Evolutionary conservation across 2,888 invertebrate species (phyloP).

Genomic region (Zootermopsis nevadensis): DNA sequence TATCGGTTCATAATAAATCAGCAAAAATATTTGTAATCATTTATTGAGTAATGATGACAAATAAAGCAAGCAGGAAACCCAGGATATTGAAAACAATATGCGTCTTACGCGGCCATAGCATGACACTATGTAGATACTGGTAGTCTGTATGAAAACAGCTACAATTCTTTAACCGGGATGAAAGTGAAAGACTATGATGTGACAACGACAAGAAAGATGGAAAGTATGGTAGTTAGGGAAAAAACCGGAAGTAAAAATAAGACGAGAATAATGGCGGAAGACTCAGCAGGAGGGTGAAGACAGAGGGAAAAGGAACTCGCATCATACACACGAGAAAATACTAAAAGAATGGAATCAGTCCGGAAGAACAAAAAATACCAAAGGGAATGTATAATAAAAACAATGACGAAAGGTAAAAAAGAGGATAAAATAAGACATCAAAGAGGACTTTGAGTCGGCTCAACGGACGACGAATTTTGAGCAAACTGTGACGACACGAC

Average conservation of each 20-base stretch:
- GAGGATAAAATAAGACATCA: background rate
- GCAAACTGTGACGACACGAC: background rate
- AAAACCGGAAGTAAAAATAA: conserved; percentile 17
- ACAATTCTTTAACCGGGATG: background rate
- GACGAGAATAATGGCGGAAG: conserved; percentile 13
- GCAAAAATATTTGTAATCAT: no score
- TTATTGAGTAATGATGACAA: no score
- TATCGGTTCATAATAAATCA: no score
- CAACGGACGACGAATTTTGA: no score
- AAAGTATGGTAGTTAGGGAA: background rate
- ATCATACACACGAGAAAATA: conserved; percentile 5
- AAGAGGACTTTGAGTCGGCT: background rate
- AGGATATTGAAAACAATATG: background rate
- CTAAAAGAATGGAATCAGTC: background rate
- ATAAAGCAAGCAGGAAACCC: no score
- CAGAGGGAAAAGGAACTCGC: background rate
- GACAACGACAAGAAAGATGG: background rate
- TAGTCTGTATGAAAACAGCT: background rate
- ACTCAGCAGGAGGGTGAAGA: conserved; percentile 10
- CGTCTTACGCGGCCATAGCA: background rate
- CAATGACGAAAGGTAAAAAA: background rate
- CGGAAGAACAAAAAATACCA: background rate
- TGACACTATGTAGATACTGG: background rate
- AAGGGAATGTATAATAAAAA: conserved; percentile 8
- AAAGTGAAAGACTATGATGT: conserved; percentile 5